Evolutionary conservation across 2,888 invertebrate genomes (phyloP).

Genomic region (Leistus spinibarbis): DNA sequence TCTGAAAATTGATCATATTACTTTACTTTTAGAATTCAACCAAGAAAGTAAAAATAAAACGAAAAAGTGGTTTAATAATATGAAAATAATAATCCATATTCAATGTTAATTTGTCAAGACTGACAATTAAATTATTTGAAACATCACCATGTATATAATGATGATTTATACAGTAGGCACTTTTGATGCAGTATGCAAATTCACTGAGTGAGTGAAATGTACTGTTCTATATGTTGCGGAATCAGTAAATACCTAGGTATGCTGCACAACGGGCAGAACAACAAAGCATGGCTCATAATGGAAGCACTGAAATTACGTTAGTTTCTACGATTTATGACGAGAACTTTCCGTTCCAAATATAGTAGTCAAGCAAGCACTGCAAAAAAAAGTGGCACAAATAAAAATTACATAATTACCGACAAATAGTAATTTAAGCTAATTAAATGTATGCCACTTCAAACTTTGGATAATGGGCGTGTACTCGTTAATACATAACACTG

Average conservation of each 20-base stretch:
- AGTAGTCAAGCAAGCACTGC: slow-evolving; percentile 16
- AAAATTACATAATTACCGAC: background rate
- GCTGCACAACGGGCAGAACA: slow-evolving; percentile 18
- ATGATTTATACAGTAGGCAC: slow-evolving; percentile 18
- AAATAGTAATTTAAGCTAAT: slow-evolving; percentile 24
- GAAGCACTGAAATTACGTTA: slow-evolving; percentile 16
- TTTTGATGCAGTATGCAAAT: slow-evolving; percentile 28
- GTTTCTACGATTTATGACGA: slow-evolving; percentile 27
- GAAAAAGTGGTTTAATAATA: too few species aligned
- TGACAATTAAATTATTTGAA: background rate
- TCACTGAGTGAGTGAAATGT: background rate
- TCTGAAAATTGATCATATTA: too few species aligned
- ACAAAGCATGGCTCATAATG: slow-evolving; percentile 5
- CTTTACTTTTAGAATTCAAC: too few species aligned
- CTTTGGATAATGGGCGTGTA: background rate
- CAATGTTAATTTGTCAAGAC: background rate
- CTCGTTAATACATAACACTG: too few species aligned
- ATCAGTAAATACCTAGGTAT: slow-evolving; percentile 24
- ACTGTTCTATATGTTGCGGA: background rate
- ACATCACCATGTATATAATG: background rate
- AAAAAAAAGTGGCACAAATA: slow-evolving; percentile 27
- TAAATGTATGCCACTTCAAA: slow-evolving; percentile 12
- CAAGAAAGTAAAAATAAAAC: too few species aligned
- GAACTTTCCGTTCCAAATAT: slow-evolving; percentile 20
- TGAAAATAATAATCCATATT: background rate